Conservation (phyloP, 2,888 invertebrate species). For the Proisotoma minuta region DNA sequence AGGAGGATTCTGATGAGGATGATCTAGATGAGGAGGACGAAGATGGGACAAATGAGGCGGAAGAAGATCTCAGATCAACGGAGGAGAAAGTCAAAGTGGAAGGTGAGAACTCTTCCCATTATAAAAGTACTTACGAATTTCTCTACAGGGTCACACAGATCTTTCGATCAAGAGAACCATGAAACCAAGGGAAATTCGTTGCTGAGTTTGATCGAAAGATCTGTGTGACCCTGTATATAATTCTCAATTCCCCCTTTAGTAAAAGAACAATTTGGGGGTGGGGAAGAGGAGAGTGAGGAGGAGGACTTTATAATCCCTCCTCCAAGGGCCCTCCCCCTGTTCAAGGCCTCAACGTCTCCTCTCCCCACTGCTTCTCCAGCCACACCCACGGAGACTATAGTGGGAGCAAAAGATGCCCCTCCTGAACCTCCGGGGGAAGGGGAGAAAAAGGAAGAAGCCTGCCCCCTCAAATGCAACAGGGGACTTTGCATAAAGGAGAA, state of each 20-base stretch:
- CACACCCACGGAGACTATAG: not conserved
- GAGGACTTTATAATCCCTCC: slow-evolving; percentile 13
- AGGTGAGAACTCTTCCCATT: no score
- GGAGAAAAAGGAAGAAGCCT: slow-evolving; percentile 21
- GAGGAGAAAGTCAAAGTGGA: not conserved
- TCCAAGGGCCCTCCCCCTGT: slow-evolving; percentile 6
- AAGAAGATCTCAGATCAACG: slow-evolving; percentile 21
- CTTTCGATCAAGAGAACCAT: no score
- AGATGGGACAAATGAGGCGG: slow-evolving; percentile 22
- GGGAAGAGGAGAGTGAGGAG: slow-evolving; percentile 16
- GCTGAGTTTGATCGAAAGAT: no score
- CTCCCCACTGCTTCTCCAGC: not conserved
- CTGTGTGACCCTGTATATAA: no score
- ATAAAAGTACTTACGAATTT: no score
- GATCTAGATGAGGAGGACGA: slow-evolving; percentile 12
- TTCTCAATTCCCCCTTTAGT: no score
- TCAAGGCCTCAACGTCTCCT: not conserved
- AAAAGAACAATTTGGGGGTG: slow-evolving; percentile 15
- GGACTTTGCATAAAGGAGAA: slow-evolving; percentile 31
- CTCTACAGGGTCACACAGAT: no score
- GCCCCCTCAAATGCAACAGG: slow-evolving; percentile 38
- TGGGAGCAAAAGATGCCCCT: not conserved
- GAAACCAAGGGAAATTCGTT: no score
- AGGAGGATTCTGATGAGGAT: slow-evolving; percentile 18
- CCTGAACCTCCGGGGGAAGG: slow-evolving; percentile 14